These are phyloP conservation scores for Cynodonichthys magdalenae DNA, from an alignment of 2,797 vertebrate species.

Conservation along the genomic window DNA sequence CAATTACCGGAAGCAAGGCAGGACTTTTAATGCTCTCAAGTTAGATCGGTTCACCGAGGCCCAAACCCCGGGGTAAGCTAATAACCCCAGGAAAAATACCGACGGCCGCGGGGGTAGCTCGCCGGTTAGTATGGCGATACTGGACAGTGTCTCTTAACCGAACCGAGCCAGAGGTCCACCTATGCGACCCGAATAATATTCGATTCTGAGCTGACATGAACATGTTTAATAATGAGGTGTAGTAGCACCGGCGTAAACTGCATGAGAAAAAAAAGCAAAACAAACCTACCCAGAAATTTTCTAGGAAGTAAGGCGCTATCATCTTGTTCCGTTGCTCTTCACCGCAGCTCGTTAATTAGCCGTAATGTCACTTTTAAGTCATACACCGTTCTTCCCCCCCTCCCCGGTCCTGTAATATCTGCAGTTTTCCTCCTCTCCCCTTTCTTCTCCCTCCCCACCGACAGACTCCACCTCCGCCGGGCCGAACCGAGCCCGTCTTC, in stretches of 20 bases:
- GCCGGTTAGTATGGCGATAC: constrained; percentile 6
- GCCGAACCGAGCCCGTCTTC: constrained; percentile 34
- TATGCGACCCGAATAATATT: constrained; percentile 11
- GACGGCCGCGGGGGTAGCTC: constrained; percentile 32
- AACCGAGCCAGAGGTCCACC: background rate
- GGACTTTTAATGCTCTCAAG: constrained; percentile 53
- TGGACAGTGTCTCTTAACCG: constrained; percentile 1
- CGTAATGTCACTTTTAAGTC: constrained; percentile 64
- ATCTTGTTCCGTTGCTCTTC: constrained; percentile 80
- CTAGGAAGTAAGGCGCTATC: constrained; percentile 93
- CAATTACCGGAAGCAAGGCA: constrained; percentile 63
- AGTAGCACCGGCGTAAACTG: constrained; percentile 62
- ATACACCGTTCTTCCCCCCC: constrained; percentile 75
- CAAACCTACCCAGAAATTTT: constrained; percentile 94
- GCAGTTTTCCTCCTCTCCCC: constrained; percentile 79
- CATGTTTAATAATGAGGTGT: constrained; percentile 52
- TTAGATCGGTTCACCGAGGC: constrained; percentile 77
- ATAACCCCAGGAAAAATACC: constrained; percentile 59
- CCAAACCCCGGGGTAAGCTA: constrained; percentile 75
- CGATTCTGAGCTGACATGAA: constrained; percentile 50
- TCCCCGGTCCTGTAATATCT: constrained; percentile 72
- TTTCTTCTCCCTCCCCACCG: constrained; percentile 82
- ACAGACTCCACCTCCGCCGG: constrained; percentile 78
- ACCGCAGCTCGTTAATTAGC: constrained; percentile 44
- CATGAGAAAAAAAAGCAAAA: constrained; percentile 45